Evolutionary conservation across 2,113 vertebrate species (phyloP).

Genomic region (Suricata suricatta): DNA sequence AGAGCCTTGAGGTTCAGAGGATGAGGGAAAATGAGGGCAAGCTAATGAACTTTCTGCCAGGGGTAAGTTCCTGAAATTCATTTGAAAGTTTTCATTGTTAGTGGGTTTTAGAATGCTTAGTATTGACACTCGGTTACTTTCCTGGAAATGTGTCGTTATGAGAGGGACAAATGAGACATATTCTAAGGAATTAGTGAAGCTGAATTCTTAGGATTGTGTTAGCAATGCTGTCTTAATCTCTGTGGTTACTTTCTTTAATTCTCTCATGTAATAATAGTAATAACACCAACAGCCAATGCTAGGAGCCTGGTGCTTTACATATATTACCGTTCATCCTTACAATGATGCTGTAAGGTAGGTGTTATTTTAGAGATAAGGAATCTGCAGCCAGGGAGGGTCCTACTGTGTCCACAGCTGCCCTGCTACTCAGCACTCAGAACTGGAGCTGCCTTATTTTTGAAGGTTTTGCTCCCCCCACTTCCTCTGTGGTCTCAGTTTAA

Average conservation of each 20-base stretch:
- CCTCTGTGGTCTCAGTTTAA: not conserved
- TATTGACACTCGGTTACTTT: conserved; percentile 7
- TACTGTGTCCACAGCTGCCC: not conserved
- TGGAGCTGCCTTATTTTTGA: not conserved
- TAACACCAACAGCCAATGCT: not conserved
- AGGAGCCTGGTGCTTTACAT: not conserved
- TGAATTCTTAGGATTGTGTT: not conserved
- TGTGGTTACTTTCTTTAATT: not conserved
- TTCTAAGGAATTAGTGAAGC: conserved; percentile 38
- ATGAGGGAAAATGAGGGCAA: not conserved
- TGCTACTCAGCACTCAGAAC: not conserved
- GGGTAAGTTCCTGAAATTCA: not conserved
- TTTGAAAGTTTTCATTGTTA: not conserved
- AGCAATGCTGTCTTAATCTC: not conserved
- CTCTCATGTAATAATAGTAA: conserved; percentile 21
- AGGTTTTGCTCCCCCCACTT: not conserved
- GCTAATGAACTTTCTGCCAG: not conserved
- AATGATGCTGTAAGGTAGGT: not conserved
- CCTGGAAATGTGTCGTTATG: conserved; percentile 51
- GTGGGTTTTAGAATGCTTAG: not conserved
- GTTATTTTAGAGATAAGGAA: not conserved
- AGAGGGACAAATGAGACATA: conserved; percentile 30
- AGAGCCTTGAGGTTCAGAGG: not conserved
- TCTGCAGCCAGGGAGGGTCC: not conserved
- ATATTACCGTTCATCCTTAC: not conserved